phyloP scores from a whole-genome alignment of 64 coral and sea anemone species.

The Porites australiensis region DNA sequence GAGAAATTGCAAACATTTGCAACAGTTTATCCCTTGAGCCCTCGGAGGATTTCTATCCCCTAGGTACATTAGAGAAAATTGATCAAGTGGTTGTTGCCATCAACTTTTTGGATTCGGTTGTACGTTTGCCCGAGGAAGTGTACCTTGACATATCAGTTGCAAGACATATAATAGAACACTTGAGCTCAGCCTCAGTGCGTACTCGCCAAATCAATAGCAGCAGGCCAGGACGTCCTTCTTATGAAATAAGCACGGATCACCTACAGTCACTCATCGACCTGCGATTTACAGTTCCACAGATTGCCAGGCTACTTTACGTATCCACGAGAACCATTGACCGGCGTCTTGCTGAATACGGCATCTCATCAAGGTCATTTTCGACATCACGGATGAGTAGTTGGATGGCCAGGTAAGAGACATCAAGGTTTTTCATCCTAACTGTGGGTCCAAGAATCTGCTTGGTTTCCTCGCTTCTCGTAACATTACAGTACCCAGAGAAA shows the following conservation, averaged over 20 bases:
- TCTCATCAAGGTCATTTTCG: slow-evolving; percentile 33
- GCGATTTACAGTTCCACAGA: slow-evolving; percentile 59
- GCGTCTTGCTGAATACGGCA: slow-evolving; percentile 20
- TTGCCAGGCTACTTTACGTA: slow-evolving; percentile 25
- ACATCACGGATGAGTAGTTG: slow-evolving; percentile 34
- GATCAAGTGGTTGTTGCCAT: slow-evolving; percentile 35
- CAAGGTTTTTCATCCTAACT: slow-evolving; percentile 33
- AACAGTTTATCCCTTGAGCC: not conserved
- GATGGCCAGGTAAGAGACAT: slow-evolving; percentile 15
- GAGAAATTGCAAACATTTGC: slow-evolving; percentile 34
- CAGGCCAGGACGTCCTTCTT: slow-evolving; percentile 40
- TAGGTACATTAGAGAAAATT: slow-evolving; percentile 23
- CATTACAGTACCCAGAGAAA: slow-evolving; percentile 46
- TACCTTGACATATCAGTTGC: slow-evolving; percentile 38
- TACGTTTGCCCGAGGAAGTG: slow-evolving; percentile 34
- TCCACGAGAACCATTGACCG: slow-evolving; percentile 48
- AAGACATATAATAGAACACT: slow-evolving; percentile 45
- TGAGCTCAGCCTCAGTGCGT: slow-evolving; percentile 8
- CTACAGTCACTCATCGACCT: slow-evolving; percentile 49
- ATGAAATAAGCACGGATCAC: slow-evolving; percentile 34
- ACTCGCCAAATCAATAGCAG: slow-evolving; percentile 18
- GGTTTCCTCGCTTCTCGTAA: slow-evolving; percentile 37
- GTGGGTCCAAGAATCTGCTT: slow-evolving; percentile 50
- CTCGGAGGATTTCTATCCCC: not conserved
- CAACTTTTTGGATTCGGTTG: slow-evolving; percentile 33